These are phyloP conservation scores for Myripristis murdjan DNA, from an alignment of 2,797 vertebrate genomes.

Conservation along the genomic window DNA sequence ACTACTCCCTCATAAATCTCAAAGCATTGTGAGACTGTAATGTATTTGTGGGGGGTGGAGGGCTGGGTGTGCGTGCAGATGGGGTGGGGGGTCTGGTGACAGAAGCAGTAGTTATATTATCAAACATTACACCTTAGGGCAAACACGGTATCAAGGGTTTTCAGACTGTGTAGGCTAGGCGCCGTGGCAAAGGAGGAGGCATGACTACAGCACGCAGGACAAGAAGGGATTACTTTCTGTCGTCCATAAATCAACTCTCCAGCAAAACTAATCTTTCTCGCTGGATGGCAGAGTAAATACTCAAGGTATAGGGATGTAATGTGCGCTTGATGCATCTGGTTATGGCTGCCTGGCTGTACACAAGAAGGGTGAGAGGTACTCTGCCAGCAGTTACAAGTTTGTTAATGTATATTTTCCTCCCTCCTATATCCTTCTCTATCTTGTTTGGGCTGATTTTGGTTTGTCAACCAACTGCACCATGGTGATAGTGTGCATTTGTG, in stretches of 20 bases:
- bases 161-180: constrained; percentile 82
- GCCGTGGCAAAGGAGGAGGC: constrained; percentile 83
- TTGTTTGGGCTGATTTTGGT: constrained; percentile 59
- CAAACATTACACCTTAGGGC: constrained; percentile 98
- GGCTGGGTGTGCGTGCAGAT: constrained; percentile 58
- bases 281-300: constrained; percentile 87
- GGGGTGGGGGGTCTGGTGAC: constrained; percentile 86
- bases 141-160: constrained; percentile 92
- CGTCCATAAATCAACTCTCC: constrained; percentile 95
- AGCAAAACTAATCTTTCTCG: constrained; percentile 92
- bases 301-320: constrained; percentile 80
- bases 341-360: constrained; percentile 72
- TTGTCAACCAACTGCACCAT: constrained; percentile 31
- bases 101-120: constrained; percentile 98
- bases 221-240: constrained; percentile 93
- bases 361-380: constrained; percentile 60
- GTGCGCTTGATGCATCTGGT: constrained; percentile 79
- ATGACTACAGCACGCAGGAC: constrained; percentile 82
- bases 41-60: constrained; percentile 87
- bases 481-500: constrained; percentile 13
- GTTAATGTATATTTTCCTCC: constrained; percentile 77
- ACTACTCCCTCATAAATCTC: constrained; percentile 98
- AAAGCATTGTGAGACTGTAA: constrained; percentile 93
- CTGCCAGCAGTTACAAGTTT: constrained; percentile 82
- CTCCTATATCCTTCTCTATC: constrained; percentile 71